A percentile compares a stretch with the other conserved stretches of the same genome.
Conservation (phyloP, 2,888 invertebrate genomes). For the Liopterus haemorrhoidalis region DNA sequence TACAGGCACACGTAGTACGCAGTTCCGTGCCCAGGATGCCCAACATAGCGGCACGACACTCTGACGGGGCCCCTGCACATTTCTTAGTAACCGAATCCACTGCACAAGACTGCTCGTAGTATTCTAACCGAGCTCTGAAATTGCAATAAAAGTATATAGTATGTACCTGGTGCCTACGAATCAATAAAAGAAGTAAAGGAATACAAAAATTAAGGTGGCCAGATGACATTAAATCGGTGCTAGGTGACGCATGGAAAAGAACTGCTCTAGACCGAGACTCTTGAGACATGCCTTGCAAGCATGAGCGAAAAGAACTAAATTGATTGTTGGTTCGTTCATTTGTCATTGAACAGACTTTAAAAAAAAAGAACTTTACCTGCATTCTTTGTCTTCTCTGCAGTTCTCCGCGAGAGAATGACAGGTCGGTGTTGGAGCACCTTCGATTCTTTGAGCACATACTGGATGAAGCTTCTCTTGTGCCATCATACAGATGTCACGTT, state of each 20-base stretch:
- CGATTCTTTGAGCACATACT: constrained; percentile 72
- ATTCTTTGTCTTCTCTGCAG: constrained; percentile 75
- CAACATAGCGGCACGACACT: constrained; percentile 78
- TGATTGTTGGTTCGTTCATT: too few relatives aligned
- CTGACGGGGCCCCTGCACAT: constrained; percentile 79
- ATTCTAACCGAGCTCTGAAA: constrained; percentile 69
- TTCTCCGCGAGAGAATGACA: constrained; percentile 79
- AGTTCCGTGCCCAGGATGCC: constrained; percentile 86
- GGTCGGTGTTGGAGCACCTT: constrained; percentile 65
- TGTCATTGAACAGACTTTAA: too few relatives aligned
- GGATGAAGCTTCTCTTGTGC: constrained; percentile 88
- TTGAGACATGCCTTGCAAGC: background rate
- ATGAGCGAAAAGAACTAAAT: too few relatives aligned
- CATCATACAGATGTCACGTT: constrained; percentile 79
- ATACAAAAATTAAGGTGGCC: constrained; percentile 8
- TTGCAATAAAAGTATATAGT: constrained; percentile 2
- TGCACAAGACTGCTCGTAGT: constrained; percentile 86
- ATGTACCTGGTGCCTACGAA: background rate
- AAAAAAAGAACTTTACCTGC: constrained; percentile 71
- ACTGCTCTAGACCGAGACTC: too few relatives aligned
- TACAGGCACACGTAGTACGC: constrained; percentile 80
- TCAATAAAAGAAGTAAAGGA: constrained; percentile 3
- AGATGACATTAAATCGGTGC: background rate
- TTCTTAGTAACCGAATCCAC: constrained; percentile 85
- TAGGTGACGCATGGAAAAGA: too few relatives aligned